phyloP scores from a whole-genome alignment of 2,113 vertebrate genomes.

The Sapayoa aenigma region DNA sequence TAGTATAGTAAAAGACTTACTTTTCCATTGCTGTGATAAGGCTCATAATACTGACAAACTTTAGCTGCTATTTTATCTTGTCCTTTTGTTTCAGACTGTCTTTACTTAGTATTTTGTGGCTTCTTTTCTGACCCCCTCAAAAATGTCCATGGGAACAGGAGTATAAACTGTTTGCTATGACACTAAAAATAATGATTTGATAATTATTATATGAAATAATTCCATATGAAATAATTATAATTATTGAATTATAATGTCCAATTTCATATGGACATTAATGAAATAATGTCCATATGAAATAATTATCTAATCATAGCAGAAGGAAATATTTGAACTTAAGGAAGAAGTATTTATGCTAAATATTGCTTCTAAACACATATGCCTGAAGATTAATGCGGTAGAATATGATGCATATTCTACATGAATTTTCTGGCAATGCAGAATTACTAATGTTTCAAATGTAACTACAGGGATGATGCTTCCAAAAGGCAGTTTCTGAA shows the following conservation, averaged over 20 bases:
- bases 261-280: no score
- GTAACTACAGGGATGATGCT: neutral
- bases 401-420: neutral
- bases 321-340: neutral
- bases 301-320: no score
- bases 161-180: neutral
- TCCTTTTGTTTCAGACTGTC: neutral
- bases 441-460: neutral
- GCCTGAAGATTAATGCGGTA: neutral
- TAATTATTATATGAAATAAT: no score
- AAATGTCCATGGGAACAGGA: neutral
- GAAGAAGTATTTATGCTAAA: neutral
- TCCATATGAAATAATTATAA: no score
- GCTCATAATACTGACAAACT: neutral
- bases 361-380: neutral
- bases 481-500: neutral
- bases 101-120: neutral
- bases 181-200: neutral
- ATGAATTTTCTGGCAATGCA: neutral
- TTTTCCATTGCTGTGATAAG: neutral
- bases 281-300: no score
- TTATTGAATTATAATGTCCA: no score
- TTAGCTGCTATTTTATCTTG: neutral
- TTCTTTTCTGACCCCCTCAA: neutral
- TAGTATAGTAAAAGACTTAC: neutral